Conservation (phyloP, 2,888 invertebrate genomes). For the Rotaria sp. region DNA sequence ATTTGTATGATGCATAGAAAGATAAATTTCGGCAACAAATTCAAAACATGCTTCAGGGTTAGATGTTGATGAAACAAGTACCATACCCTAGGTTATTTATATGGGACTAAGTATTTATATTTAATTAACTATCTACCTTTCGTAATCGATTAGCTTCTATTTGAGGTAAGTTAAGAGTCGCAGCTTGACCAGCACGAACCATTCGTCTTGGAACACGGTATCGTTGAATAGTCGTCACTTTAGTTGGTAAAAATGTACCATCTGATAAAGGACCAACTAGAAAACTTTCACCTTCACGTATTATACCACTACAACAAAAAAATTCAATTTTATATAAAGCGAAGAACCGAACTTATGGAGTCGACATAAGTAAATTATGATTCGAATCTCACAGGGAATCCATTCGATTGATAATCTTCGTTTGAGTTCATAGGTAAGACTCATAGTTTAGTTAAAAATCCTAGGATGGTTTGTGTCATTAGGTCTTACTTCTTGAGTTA, state of each 20-base stretch:
- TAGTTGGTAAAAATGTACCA: conserved; percentile 65
- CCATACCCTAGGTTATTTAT: conserved; percentile 50
- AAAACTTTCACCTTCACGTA: conserved; percentile 68
- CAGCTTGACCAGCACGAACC: conserved; percentile 82
- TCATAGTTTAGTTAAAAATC: too few species aligned
- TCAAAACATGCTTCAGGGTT: conserved; percentile 47
- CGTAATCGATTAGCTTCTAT: not conserved
- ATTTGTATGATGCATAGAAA: conserved; percentile 74
- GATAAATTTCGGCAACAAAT: conserved; percentile 75
- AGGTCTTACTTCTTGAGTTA: too few species aligned
- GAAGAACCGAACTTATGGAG: too few species aligned
- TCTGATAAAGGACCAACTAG: conserved; percentile 57
- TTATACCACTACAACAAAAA: conserved; percentile 69
- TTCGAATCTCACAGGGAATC: too few species aligned
- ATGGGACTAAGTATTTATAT: not conserved
- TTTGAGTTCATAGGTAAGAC: too few species aligned
- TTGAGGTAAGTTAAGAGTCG: conserved; percentile 64
- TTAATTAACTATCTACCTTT: not conserved
- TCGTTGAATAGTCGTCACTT: conserved; percentile 76
- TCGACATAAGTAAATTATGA: too few species aligned
- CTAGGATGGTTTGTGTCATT: too few species aligned
- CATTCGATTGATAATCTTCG: too few species aligned
- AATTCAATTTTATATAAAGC: not conserved
- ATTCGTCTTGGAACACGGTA: conserved; percentile 80
- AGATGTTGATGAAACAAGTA: conserved; percentile 49